phyloP scores from a whole-genome alignment of 1,140 invertebrate species.

The Pseudoatta argentina region DNA sequence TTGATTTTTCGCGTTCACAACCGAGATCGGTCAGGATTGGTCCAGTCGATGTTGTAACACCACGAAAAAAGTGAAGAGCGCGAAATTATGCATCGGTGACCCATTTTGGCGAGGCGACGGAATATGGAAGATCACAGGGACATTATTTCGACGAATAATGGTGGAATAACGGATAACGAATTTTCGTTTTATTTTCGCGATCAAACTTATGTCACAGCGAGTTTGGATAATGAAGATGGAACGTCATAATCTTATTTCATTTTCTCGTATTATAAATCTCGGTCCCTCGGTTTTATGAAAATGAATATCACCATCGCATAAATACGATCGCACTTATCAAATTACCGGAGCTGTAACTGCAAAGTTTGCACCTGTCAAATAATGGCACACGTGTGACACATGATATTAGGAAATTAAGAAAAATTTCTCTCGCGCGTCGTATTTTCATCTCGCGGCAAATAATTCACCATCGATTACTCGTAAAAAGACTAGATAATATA shows the following conservation, averaged over 20 bases:
- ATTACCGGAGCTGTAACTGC: constrained; percentile 49
- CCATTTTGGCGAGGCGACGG: constrained; percentile 39
- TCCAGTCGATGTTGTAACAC: constrained; percentile 44
- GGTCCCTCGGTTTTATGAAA: constrained; percentile 48
- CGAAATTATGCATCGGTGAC: constrained; percentile 61
- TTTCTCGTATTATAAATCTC: constrained; percentile 63
- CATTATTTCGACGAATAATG: constrained; percentile 60
- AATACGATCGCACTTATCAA: constrained; percentile 59
- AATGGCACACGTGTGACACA: constrained; percentile 32
- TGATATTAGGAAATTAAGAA: constrained; percentile 48
- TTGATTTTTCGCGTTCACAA: constrained; percentile 19
- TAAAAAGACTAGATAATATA: constrained; percentile 3
- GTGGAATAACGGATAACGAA: constrained; percentile 58
- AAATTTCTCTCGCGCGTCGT: constrained; percentile 23
- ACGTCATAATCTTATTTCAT: constrained; percentile 65
- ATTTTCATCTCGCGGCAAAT: constrained; percentile 18
- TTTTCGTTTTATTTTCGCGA: constrained; percentile 61
- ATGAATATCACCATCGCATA: constrained; percentile 60
- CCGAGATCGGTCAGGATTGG: constrained; percentile 48
- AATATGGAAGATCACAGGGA: constrained; percentile 53
- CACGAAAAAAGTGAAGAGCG: constrained; percentile 49
- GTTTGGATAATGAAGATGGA: constrained; percentile 62
- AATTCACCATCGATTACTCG: constrained; percentile 32
- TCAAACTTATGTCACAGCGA: constrained; percentile 61
- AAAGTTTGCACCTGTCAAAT: constrained; percentile 61